Evolutionary conservation across 2,797 vertebrate genomes (phyloP), one percentile per base, ranked within the genome.

Genomic region (Anisognathus igniventris): DNA sequence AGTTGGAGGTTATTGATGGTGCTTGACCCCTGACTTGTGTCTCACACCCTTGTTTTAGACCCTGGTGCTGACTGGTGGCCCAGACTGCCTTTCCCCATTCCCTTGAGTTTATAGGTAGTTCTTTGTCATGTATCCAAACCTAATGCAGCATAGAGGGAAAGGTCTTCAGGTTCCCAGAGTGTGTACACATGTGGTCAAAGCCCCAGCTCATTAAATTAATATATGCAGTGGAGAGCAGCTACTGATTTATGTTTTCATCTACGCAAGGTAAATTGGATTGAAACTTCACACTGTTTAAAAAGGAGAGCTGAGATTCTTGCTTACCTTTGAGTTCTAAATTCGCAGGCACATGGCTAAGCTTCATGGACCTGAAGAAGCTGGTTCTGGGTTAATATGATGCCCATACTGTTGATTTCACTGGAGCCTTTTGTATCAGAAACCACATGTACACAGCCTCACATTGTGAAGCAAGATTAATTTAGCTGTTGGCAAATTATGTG

Each of bases 381-480:
- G 23, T 58, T 88, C 82, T 84, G 35, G 81, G 64, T 64, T 77
- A 92, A 65, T 85, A 84, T 57, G 73, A 56, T 85, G 88, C 87
- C 73, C 23, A 4, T 77, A 57, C 62, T 88, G 35, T 91, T 96
- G 93, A 90, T 95, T 97, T 97, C 81, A 82, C 42, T 60, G 67
- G 61, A 74, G 58, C 71, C 68, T 85, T 96, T 95, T 92, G 47
- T 92, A 92, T 92, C 92, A 85, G 85, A 96, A 96, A 90, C 94
- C 93, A 81, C 86, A 92, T 62, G 86, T 91, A 96, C 79, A 90
- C 89, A 96, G 95, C 42, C 54, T 95, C 96, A 95, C 68, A 60
- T 94, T 95, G 90, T 90, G 83, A 90, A 93, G 92, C 84, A 92
- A 97, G 96, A 97, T 95, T 97, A 97, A 97, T 97, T 97, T 97